Percentiles rank a stretch among this genome's conserved stretches.
These are phyloP conservation scores for Gryllus longicercus DNA, from an alignment of 2,888 invertebrate species.

Conservation along the genomic window DNA sequence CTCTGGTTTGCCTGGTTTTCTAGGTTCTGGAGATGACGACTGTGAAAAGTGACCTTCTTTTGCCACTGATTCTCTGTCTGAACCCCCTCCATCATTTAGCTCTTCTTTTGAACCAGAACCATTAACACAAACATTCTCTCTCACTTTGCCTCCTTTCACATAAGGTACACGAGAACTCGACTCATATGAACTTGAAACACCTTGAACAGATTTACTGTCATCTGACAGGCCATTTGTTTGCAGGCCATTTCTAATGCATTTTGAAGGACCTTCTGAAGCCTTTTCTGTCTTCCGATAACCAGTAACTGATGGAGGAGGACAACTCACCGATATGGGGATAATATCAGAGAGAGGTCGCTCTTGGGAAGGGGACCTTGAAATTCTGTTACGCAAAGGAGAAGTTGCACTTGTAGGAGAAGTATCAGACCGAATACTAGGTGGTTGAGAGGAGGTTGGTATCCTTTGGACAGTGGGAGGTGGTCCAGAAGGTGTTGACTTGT, in stretches of 20 bases:
- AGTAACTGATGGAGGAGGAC: background rate
- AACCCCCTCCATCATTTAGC: background rate
- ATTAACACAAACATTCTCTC: background rate
- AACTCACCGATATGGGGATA: background rate
- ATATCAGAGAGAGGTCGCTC: background rate
- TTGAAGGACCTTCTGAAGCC: background rate
- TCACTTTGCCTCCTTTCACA: background rate
- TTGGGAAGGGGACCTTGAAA: conserved; percentile 6
- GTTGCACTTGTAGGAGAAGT: background rate
- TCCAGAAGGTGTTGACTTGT: conserved; percentile 50
- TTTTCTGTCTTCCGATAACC: background rate
- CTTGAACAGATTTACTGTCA: background rate
- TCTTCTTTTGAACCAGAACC: background rate
- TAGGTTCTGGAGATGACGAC: background rate
- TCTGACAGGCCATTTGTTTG: background rate
- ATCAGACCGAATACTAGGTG: background rate
- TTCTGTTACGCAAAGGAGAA: background rate
- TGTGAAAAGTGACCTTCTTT: too few species aligned
- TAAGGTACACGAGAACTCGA: background rate
- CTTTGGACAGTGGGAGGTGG: background rate
- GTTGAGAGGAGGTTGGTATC: background rate
- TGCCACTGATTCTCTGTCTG: too few species aligned
- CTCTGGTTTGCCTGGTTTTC: conserved; percentile 62
- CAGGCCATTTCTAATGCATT: background rate
- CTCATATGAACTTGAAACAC: background rate